phyloP scores from a whole-genome alignment of 1,140 invertebrate species.

The Drosophila mayri region DNA sequence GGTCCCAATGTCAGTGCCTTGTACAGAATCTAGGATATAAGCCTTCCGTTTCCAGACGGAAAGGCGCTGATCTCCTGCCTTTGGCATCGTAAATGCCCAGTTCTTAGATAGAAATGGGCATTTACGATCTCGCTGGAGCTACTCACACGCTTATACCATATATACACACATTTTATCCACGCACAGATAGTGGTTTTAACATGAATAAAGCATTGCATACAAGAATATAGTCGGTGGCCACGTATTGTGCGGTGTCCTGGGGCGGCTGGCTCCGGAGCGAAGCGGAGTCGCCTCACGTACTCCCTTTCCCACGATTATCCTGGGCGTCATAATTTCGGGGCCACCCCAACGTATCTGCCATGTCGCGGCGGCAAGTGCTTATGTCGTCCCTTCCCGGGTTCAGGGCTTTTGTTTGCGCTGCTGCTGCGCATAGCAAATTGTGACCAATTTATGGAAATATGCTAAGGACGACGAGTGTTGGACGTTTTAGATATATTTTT shows the following conservation, averaged over 20 bases:
- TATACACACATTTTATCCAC: slow-evolving; percentile 26
- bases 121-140: slow-evolving; percentile 38
- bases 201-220: slow-evolving; percentile 58
- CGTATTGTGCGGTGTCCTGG: slow-evolving; percentile 4
- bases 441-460: slow-evolving; percentile 81
- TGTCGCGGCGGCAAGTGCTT: slow-evolving; percentile 48
- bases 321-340: slow-evolving; percentile 69
- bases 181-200: slow-evolving; percentile 18
- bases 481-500: not conserved
- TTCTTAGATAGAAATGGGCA: slow-evolving; percentile 48
- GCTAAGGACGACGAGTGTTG: slow-evolving; percentile 33
- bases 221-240: slow-evolving; percentile 20
- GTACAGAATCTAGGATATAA: slow-evolving; percentile 85
- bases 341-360: slow-evolving; percentile 23
- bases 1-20: slow-evolving; percentile 93
- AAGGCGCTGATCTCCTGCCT: not conserved
- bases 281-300: slow-evolving; percentile 36
- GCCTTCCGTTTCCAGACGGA: not conserved
- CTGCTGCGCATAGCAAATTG: slow-evolving; percentile 73
- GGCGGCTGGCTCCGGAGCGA: not conserved
- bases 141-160: slow-evolving; percentile 18
- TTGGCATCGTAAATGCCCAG: slow-evolving; percentile 52
- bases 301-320: slow-evolving; percentile 64
- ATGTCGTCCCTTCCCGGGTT: slow-evolving; percentile 19
- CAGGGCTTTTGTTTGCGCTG: slow-evolving; percentile 54